A percentile compares a stretch with the other conserved stretches of the same genome.
Conservation (phyloP, 2,797 vertebrate genomes). For the Sebastolobus altivelis region DNA sequence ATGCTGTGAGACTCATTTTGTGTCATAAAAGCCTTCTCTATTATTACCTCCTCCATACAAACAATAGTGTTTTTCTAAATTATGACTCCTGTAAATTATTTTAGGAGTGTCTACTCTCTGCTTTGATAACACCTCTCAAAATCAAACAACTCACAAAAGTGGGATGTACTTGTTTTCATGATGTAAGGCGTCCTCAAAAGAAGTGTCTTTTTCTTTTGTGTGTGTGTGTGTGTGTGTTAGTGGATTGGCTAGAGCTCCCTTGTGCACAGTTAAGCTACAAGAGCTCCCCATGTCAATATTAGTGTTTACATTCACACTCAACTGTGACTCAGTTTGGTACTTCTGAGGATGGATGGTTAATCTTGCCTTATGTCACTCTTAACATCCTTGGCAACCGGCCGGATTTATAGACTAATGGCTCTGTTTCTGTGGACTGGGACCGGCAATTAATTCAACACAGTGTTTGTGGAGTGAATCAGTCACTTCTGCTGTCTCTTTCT, state of each 20-base stretch:
- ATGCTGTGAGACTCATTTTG: conserved; percentile 4
- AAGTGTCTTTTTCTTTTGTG: conserved; percentile 35
- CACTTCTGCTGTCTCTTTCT: conserved; percentile 24
- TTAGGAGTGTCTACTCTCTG: conserved; percentile 19
- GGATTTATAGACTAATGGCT: conserved; percentile 77
- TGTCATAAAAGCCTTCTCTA: background rate
- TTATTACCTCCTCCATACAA: conserved; percentile 9
- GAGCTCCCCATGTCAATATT: conserved; percentile 71
- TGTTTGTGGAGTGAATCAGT: conserved; percentile 57
- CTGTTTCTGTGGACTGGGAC: conserved; percentile 66
- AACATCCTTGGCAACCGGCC: conserved; percentile 73
- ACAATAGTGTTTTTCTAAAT: conserved; percentile 15
- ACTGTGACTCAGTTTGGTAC: conserved; percentile 72
- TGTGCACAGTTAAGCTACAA: conserved; percentile 68
- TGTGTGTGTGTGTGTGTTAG: conserved; percentile 14
- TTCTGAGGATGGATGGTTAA: conserved; percentile 76
- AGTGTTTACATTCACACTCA: conserved; percentile 76
- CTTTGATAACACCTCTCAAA: conserved; percentile 41
- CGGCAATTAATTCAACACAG: conserved; percentile 68
- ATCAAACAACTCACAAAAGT: conserved; percentile 27
- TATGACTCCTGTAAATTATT: conserved; percentile 38
- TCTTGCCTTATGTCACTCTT: conserved; percentile 72
- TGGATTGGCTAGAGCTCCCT: conserved; percentile 56
- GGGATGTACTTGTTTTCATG: conserved; percentile 17
- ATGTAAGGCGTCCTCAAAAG: conserved; percentile 34